Conservation (phyloP, 2,113 vertebrate species). For the Petrocephalus microphthalmus region DNA sequence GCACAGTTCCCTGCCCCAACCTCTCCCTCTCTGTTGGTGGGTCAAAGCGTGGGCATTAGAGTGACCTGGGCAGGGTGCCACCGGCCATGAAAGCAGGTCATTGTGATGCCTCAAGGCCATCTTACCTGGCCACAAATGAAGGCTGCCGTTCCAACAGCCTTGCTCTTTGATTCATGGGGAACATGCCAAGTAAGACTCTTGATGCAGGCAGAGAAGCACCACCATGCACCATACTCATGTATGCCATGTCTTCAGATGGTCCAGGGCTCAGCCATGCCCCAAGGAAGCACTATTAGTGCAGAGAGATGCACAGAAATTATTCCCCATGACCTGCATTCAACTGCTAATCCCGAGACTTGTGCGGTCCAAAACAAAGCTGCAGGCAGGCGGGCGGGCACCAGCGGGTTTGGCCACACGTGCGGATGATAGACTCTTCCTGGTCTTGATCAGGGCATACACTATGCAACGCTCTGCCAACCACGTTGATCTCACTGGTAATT, state of each 20-base stretch:
- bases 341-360: conserved; percentile 24
- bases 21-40: not conserved
- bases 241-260: not conserved
- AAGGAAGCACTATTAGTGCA: not conserved
- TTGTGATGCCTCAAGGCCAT: conserved; percentile 2
- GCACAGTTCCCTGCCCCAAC: not conserved
- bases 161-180: not conserved
- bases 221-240: not conserved
- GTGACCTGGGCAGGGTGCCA: not conserved
- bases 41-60: not conserved
- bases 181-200: not conserved
- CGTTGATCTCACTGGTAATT: not conserved
- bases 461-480: not conserved
- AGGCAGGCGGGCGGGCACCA: conserved; percentile 27
- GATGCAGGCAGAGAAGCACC: not conserved
- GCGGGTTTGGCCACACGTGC: conserved; percentile 17
- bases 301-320: conserved; percentile 27
- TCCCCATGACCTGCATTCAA: conserved; percentile 27
- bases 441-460: conserved; percentile 21
- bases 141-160: not conserved
- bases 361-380: not conserved
- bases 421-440: not conserved
- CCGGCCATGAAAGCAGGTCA: conserved; percentile 23
- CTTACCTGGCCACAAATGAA: not conserved
- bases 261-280: not conserved